Evolutionary conservation across 2,113 vertebrate species (phyloP), one percentile per base, ranked within the genome.

Genomic region (Salvelinus namaycush): DNA sequence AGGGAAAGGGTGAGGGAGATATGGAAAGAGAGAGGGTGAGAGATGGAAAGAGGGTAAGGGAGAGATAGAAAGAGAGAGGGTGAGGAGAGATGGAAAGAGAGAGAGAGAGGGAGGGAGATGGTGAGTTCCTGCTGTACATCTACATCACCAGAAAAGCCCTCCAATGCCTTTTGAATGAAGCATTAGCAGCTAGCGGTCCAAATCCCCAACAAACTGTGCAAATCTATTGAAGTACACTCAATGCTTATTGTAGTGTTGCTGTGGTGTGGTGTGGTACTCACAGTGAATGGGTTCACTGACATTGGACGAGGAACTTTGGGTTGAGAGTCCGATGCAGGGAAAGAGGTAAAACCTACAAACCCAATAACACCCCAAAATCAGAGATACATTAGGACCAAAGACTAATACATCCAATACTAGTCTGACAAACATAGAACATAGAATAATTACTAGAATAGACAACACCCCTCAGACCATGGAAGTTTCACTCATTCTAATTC

Each of bases 211-310:
- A 62, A 62, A 62, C 59, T 22, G 20, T 24, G 59, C 44, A 51
- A 44, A 24, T 16, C 54, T 69, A 69, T 13, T 62, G 2, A 68
- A 73, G 71, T 68, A 26, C 59, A 18, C 68, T 65, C 3, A 5
- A 57, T 11, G 72, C 54, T 66, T 9, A 1, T 34, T 59, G 73
- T 49, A 13, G 59, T 24, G 3, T 13, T 20, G 73, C 12, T 34
- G 20, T 44, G 2, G 4, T 66, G 44, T 1, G 20, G 29, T 26
- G 24, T 34, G 59, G 18, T 74, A 89, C 93, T 91, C 87, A 94
- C 93, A 24, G 94, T 94, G 54, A 94, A 94, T 9, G 94, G 94
- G 87, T 94, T 94, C 82, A 94, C 91, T 24, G 94, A 94, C 87
- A 94, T 91, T 5, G 92, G 90, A 39, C 89, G 90, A n/a, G 91